Percentiles rank a stretch among this genome's conserved stretches.
Evolutionary conservation across 23 tunicate species (phyloP).

Genomic region (Halocynthia aurantium): DNA sequence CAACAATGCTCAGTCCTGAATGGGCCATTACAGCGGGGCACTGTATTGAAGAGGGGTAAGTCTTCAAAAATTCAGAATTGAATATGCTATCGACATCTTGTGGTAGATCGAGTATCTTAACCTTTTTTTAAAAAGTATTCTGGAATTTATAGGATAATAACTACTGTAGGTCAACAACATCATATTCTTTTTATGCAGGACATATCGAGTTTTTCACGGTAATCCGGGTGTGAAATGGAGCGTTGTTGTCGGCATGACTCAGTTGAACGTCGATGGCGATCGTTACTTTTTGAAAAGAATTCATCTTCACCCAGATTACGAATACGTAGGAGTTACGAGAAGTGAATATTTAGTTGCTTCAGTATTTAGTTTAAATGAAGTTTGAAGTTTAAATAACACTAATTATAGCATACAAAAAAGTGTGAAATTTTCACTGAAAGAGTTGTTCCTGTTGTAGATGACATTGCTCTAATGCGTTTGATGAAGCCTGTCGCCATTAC

Average conservation of each 20-base stretch:
- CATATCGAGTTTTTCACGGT: constrained; percentile 30
- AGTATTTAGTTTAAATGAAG: too few species aligned
- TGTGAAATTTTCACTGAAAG: too few species aligned
- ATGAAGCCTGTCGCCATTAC: constrained; percentile 22
- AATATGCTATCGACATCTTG: too few species aligned
- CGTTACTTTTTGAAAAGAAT: constrained; percentile 38
- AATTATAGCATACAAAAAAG: too few species aligned
- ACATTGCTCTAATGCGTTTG: constrained; percentile 62
- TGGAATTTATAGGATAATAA: too few species aligned
- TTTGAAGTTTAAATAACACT: too few species aligned
- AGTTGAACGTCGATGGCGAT: constrained; percentile 43
- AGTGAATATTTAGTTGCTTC: constrained; percentile 15
- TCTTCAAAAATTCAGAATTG: not conserved
- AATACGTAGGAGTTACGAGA: constrained; percentile 38
- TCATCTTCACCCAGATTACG: constrained; percentile 54
- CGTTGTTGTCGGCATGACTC: constrained; percentile 66
- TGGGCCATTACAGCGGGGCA: constrained; percentile 90
- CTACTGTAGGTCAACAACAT: not conserved
- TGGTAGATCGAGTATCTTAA: too few species aligned
- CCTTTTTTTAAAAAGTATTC: too few species aligned
- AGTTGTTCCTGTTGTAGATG: constrained; percentile 32
- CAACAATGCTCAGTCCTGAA: constrained; percentile 54
- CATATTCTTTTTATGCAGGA: not conserved
- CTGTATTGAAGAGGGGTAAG: constrained; percentile 68
- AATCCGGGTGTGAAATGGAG: constrained; percentile 63